Conservation (phyloP, 2,888 invertebrate genomes). For the Calliphora vomitoria region DNA sequence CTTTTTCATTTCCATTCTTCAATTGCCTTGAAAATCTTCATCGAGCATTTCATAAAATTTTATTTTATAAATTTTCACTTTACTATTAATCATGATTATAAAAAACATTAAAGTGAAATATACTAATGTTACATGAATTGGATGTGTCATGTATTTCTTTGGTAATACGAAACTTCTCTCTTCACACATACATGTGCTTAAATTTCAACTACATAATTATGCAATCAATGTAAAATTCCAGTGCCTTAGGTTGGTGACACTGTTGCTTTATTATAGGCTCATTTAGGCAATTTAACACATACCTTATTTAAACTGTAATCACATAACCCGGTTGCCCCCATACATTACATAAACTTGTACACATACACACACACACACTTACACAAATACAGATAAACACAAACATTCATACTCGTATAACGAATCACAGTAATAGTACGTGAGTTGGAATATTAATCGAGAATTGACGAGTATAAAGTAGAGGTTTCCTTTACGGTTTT, state of each 20-base stretch:
- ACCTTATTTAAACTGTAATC: constrained; percentile 52
- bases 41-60: no score
- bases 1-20: no score
- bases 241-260: constrained; percentile 44
- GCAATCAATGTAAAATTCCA: constrained; percentile 9
- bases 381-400: neutral
- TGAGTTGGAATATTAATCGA: constrained; percentile 82
- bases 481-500: constrained; percentile 20
- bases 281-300: constrained; percentile 64
- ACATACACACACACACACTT: neutral
- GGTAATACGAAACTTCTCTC: no score
- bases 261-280: constrained; percentile 47
- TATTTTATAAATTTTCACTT: no score
- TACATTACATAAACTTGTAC: neutral
- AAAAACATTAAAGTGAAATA: no score
- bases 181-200: neutral
- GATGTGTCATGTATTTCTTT: no score
- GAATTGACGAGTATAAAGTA: constrained; percentile 78
- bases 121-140: no score
- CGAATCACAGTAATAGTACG: constrained; percentile 79
- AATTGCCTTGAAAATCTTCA: no score
- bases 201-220: constrained; percentile 1
- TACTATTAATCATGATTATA: no score
- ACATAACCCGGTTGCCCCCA: constrained; percentile 23
- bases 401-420: constrained; percentile 15